Conservation (phyloP, 2,888 invertebrate species). For the Drosophila yooni region DNA sequence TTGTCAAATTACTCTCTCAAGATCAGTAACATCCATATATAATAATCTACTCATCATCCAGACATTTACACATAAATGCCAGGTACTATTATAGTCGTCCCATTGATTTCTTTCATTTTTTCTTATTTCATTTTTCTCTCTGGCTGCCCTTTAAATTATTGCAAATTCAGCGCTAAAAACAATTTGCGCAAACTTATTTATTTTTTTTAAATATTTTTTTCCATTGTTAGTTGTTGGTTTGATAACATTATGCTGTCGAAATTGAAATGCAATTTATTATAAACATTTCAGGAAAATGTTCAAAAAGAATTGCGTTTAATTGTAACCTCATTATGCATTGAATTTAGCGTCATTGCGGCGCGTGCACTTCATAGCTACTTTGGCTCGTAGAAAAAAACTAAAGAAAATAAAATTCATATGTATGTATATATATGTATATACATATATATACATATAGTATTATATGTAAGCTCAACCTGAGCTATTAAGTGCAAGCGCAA, state of each 20-base stretch:
- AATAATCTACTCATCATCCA: neutral
- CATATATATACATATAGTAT: neutral
- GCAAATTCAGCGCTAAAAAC: conserved; percentile 64
- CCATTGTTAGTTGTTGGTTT: conserved; percentile 33
- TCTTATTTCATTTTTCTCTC: conserved; percentile 12
- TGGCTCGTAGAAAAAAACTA: conserved; percentile 34
- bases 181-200: conserved; percentile 52
- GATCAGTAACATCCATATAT: neutral
- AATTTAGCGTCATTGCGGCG: conserved; percentile 45
- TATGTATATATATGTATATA: neutral
- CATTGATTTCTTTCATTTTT: conserved; percentile 15
- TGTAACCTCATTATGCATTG: conserved; percentile 69
- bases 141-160: conserved; percentile 50
- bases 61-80: neutral
- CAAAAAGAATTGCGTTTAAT: conserved; percentile 37
- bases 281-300: conserved; percentile 41
- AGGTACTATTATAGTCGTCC: conserved; percentile 20
- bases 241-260: conserved; percentile 62
- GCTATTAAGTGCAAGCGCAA: conserved; percentile 57
- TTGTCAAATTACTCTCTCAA: neutral
- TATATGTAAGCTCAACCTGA: conserved; percentile 18
- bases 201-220: conserved; percentile 11
- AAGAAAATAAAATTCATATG: neutral
- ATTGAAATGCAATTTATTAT: conserved; percentile 63
- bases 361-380: conserved; percentile 46